Evolutionary conservation across 2,797 vertebrate species (phyloP).

Genomic region (Premnoplex brunnescens): DNA sequence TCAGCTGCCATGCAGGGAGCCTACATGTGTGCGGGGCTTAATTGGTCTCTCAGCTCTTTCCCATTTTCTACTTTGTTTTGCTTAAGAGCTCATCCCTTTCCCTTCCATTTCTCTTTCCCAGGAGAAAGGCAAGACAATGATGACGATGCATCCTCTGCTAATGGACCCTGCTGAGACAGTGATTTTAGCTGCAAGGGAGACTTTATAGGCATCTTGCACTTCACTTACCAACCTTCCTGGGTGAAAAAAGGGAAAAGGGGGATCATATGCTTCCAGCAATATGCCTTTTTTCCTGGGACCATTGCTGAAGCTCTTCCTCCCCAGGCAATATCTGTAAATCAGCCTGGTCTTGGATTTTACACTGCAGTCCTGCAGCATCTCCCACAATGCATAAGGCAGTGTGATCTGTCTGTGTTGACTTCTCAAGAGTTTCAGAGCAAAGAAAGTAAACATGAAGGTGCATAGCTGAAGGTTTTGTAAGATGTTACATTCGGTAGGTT

Average conservation of each 20-base stretch:
- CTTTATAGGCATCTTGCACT: neutral
- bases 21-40: neutral
- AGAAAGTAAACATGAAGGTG: neutral
- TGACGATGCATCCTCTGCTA: neutral
- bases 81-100: constrained; percentile 25
- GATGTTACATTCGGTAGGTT: neutral
- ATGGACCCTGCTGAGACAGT: neutral
- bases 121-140: neutral
- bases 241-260: neutral
- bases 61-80: neutral
- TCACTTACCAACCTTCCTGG: neutral
- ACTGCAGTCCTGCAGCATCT: neutral
- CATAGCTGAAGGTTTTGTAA: neutral
- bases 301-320: neutral
- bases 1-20: constrained; percentile 21
- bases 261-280: neutral
- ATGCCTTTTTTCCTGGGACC: neutral
- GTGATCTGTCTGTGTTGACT: rapidly evolving
- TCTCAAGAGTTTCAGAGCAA: neutral
- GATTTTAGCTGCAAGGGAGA: neutral
- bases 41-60: constrained; percentile 22
- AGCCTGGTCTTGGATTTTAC: neutral
- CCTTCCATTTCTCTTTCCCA: neutral
- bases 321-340: neutral
- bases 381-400: neutral